These are phyloP conservation scores for Metopolophium dirhodum DNA, from an alignment of 1,140 invertebrate species.

Conservation along the genomic window DNA sequence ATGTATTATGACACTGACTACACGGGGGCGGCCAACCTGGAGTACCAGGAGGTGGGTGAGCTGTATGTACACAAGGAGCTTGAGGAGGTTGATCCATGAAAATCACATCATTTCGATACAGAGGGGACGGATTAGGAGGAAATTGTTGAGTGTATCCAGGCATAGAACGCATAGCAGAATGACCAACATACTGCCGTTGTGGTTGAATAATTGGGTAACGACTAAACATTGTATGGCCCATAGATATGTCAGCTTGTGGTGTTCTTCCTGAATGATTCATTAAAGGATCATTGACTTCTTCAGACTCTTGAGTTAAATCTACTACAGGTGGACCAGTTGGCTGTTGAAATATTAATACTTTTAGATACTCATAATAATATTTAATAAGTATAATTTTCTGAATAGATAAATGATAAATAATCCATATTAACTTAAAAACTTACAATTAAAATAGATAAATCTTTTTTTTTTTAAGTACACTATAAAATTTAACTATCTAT, in stretches of 20 bases:
- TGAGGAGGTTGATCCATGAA: slow-evolving; percentile 49
- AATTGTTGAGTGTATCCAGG: slow-evolving; percentile 59
- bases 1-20: slow-evolving; percentile 54
- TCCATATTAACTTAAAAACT: background rate
- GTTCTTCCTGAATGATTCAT: slow-evolving; percentile 48
- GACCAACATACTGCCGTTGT: slow-evolving; percentile 51
- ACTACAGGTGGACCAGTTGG: slow-evolving; percentile 64
- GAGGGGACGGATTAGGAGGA: slow-evolving; percentile 59
- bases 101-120: slow-evolving; percentile 49
- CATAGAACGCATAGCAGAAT: slow-evolving; percentile 42
- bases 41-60: slow-evolving; percentile 57
- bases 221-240: slow-evolving; percentile 35
- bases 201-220: slow-evolving; percentile 60
- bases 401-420: background rate
- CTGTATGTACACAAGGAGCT: slow-evolving; percentile 60
- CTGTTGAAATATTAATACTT: slow-evolving; percentile 37
- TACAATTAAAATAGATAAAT: too few species aligned
- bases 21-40: slow-evolving; percentile 50
- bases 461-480: background rate
- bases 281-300: slow-evolving; percentile 65
- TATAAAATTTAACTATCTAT: background rate
- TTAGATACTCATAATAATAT: background rate
- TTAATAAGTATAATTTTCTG: background rate
- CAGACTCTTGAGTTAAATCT: slow-evolving; percentile 73
- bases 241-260: slow-evolving; percentile 30